Conservation (phyloP, 1,140 invertebrate species). For the Archivesica marissinica region DNA sequence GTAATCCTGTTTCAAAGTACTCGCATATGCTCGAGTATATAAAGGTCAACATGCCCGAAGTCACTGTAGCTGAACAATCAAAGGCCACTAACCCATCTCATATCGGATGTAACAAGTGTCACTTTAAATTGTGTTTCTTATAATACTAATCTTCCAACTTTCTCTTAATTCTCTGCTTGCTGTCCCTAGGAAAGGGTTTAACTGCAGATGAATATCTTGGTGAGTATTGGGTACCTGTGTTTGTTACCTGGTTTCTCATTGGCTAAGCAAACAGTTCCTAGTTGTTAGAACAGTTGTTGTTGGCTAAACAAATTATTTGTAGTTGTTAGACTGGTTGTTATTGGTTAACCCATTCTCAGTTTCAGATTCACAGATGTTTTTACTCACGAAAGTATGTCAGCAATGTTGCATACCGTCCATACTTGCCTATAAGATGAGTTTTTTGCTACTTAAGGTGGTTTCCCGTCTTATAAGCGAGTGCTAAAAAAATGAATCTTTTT, state of each 20-base stretch:
- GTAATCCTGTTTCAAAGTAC: too few relatives aligned
- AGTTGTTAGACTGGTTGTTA: slow-evolving; percentile 49
- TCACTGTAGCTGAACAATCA: too few relatives aligned
- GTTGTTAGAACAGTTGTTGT: slow-evolving; percentile 48
- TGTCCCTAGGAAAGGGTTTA: slow-evolving; percentile 15
- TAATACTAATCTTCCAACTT: neutral
- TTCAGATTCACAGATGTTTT: slow-evolving; percentile 33
- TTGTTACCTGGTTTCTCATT: slow-evolving; percentile 48
- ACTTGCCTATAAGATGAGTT: too few relatives aligned
- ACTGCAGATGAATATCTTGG: slow-evolving; percentile 56
- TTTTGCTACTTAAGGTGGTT: too few relatives aligned
- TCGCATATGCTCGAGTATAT: too few relatives aligned
- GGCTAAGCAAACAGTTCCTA: slow-evolving; percentile 32
- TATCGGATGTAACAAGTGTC: neutral
- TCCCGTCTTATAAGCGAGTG: too few relatives aligned
- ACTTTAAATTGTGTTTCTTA: neutral
- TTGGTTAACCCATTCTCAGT: slow-evolving; percentile 18
- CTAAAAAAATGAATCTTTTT: too few relatives aligned
- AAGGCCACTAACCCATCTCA: too few relatives aligned
- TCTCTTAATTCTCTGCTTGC: slow-evolving; percentile 9
- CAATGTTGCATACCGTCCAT: neutral
- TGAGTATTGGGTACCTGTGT: slow-evolving; percentile 57
- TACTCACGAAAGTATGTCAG: neutral
- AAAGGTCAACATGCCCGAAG: too few relatives aligned
- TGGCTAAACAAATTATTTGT: neutral